Conservation (phyloP, 2,888 invertebrate genomes). For the Linnaemya tessellans region DNA sequence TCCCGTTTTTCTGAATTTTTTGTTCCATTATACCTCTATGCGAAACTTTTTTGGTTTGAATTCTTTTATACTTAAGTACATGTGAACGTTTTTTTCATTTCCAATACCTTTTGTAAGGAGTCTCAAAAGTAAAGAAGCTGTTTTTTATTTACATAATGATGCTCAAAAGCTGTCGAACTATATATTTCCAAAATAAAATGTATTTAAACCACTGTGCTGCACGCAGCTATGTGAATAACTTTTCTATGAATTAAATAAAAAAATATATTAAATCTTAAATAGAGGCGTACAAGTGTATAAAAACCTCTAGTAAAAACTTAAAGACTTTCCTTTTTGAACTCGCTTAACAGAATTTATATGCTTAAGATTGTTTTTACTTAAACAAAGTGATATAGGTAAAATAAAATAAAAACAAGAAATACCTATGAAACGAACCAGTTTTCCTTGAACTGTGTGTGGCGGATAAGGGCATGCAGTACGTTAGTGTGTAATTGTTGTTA, state of each 20-base stretch:
- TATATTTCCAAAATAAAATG: neutral
- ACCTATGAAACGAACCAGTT: slow-evolving; percentile 28
- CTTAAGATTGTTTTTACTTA: neutral
- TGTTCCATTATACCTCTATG: too few relatives aligned
- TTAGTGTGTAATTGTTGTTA: neutral
- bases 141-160: too few relatives aligned
- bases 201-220: neutral
- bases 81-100: too few relatives aligned
- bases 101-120: too few relatives aligned
- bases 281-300: neutral
- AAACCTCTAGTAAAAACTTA: neutral
- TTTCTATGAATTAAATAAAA: too few relatives aligned
- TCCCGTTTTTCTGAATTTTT: too few relatives aligned
- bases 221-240: too few relatives aligned
- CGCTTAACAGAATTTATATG: neutral
- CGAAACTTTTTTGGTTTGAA: too few relatives aligned
- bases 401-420: slow-evolving; percentile 7
- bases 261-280: too few relatives aligned
- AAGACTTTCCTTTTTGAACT: neutral
- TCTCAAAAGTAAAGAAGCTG: too few relatives aligned
- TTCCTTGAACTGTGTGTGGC: slow-evolving; percentile 50
- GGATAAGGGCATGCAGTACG: slow-evolving; percentile 28
- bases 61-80: too few relatives aligned
- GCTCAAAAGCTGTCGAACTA: neutral
- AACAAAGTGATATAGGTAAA: neutral